Base-by-base conservation (phyloP, 2,113 vertebrate genomes). In the Copsychus sechellarum region DNA sequence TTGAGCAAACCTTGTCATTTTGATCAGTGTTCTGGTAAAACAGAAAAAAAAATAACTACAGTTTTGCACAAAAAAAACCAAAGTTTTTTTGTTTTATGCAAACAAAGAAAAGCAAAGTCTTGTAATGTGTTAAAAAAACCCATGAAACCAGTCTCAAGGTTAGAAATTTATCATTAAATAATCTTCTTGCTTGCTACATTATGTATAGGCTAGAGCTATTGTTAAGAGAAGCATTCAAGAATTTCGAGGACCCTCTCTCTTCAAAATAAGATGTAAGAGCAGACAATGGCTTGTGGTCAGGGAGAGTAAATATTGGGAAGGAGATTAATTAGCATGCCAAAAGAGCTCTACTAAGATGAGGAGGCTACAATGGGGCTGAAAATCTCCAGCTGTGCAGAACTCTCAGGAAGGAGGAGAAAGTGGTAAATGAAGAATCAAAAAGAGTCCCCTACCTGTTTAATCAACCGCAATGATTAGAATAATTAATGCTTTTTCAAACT, bases 261-360 rank as follows among this genome's bases (percentile, higher is more conserved):
- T 95, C 67, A 93, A 95, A 95, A 54, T 92, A 86, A 86, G 94
- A 96, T 88, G 76, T 90, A 88, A 95, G 89, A 82, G 45, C 62
- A 93, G 82, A 93, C 95, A 97, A 93, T 83, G 58, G 51, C 80
- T 92, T 91, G 48, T 93, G 84, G 77, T 92, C 82, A 77, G 73
- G 60, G 85, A 94, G 51, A 84, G 80, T 91, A 96, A 91, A 96
- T 73, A 90, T 90, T 96, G 64, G 90, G 89, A 95, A 93, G n/a
- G 60, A 94, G 92, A 81, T 95, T 90, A 92, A 95, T 97, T 95
- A 96, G 80, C 91, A 97, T 96, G 77, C 84, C 92, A 94, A 88
- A 97, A 96, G 91, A 89, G 66, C 87, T 93, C 82, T 42, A 58
- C 76, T 58, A 81, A 76, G 14, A 87, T 88, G 85, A 93, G 90